phyloP scores from a whole-genome alignment of 2,797 vertebrate species.

The Pseudocheirus occidentalis region DNA sequence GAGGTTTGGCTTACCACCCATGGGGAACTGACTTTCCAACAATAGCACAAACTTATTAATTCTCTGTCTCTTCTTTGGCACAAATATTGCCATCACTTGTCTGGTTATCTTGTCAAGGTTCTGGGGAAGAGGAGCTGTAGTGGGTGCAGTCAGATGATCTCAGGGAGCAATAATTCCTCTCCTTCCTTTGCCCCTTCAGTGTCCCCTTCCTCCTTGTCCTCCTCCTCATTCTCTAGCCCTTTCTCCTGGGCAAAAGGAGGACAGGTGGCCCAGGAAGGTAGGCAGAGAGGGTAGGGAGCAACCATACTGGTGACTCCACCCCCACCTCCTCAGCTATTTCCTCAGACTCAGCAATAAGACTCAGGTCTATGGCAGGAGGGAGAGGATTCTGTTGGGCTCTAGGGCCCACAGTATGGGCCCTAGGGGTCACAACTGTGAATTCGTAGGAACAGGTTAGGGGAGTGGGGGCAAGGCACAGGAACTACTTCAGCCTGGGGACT shows the following conservation, averaged over 20 bases:
- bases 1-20: slow-evolving; percentile 71
- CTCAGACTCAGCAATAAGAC: slow-evolving; percentile 79
- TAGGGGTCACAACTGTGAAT: slow-evolving; percentile 88
- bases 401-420: slow-evolving; percentile 92
- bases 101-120: slow-evolving; percentile 85
- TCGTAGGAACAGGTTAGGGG: slow-evolving; percentile 75
- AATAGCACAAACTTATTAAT: slow-evolving; percentile 88
- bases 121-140: slow-evolving; percentile 75
- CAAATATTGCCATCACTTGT: slow-evolving; percentile 90
- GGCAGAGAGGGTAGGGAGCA: slow-evolving; percentile 64
- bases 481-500: slow-evolving; percentile 68
- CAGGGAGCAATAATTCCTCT: slow-evolving; percentile 58
- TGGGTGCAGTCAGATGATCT: slow-evolving; percentile 56
- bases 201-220: slow-evolving; percentile 31
- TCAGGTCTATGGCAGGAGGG: slow-evolving; percentile 75
- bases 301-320: background rate
- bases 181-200: slow-evolving; percentile 74
- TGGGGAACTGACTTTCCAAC: slow-evolving; percentile 85
- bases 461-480: slow-evolving; percentile 29
- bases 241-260: slow-evolving; percentile 84
- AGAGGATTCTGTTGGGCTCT: slow-evolving; percentile 87
- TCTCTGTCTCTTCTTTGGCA: slow-evolving; percentile 98
- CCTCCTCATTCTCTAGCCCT: slow-evolving; percentile 83
- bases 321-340: slow-evolving; percentile 70
- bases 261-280: slow-evolving; percentile 67